A percentile compares a stretch with the other conserved stretches of the same genome.
Conservation (phyloP, 2,113 vertebrate genomes). For the Boleophthalmus pectinirostris region DNA sequence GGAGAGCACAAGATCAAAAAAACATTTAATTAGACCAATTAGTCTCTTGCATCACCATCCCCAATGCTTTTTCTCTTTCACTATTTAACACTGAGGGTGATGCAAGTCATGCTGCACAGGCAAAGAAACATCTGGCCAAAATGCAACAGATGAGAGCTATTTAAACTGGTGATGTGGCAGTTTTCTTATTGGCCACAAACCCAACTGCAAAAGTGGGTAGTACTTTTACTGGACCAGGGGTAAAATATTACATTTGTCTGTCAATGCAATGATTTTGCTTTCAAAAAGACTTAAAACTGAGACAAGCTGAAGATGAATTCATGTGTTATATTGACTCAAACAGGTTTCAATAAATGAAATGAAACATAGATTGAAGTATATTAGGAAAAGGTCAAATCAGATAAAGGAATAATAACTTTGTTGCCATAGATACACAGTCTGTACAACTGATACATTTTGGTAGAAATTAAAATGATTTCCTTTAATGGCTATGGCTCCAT, state of each 20-base stretch:
- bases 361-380: no score
- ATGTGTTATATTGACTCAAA: background rate
- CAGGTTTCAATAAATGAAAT: background rate
- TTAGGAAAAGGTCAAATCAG: no score
- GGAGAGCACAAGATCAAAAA: conserved; percentile 50
- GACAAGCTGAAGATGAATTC: background rate
- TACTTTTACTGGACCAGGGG: background rate
- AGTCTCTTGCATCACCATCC: conserved; percentile 42
- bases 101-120: conserved; percentile 13
- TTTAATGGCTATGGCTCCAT: background rate
- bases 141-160: conserved; percentile 50
- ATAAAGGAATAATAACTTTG: no score
- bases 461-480: background rate
- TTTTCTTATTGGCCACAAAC: conserved; percentile 40
- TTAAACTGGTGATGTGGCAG: conserved; percentile 57
- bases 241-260: background rate
- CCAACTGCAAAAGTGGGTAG: background rate
- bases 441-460: no score
- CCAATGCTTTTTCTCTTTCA: conserved; percentile 31
- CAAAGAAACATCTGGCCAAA: conserved; percentile 36
- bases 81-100: conserved; percentile 15
- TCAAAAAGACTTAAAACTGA: background rate
- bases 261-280: background rate
- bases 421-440: no score
- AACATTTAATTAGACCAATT: conserved; percentile 51